phyloP scores from a whole-genome alignment of 2,888 invertebrate species.

The Eucera pruinosa region DNA sequence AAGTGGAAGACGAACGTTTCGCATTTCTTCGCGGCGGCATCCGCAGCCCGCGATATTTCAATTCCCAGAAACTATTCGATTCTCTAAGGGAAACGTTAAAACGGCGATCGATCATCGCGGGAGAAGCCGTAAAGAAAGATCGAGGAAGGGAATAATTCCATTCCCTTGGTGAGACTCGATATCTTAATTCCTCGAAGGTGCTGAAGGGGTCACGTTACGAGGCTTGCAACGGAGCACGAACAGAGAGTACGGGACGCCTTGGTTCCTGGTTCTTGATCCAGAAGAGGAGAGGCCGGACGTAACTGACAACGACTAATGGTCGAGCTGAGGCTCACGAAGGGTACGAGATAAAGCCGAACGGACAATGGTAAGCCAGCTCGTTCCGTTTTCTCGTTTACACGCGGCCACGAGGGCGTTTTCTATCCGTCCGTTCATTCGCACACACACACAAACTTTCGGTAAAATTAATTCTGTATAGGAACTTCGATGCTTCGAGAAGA shows the following conservation, averaged over 20 bases:
- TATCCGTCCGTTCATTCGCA: conserved; percentile 14
- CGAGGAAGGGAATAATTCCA: conserved; percentile 75
- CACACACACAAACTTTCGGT: no score
- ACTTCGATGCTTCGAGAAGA: no score
- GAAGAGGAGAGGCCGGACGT: conserved; percentile 75
- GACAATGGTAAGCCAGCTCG: conserved; percentile 71
- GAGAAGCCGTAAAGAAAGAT: conserved; percentile 61
- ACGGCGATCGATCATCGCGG: conserved; percentile 47
- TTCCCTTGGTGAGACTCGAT: conserved; percentile 73
- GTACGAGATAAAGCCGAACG: conserved; percentile 76
- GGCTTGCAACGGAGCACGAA: conserved; percentile 48
- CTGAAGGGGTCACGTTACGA: conserved; percentile 76
- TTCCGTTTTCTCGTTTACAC: conserved; percentile 79
- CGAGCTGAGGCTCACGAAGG: conserved; percentile 70
- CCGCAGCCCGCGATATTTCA: neutral
- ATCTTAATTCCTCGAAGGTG: conserved; percentile 79
- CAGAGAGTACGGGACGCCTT: conserved; percentile 73
- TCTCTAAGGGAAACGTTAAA: conserved; percentile 43
- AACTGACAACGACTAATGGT: conserved; percentile 82
- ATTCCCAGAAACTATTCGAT: conserved; percentile 48
- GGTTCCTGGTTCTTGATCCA: conserved; percentile 74
- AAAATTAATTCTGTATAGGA: no score
- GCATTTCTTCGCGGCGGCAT: neutral
- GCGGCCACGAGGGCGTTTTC: conserved; percentile 67
- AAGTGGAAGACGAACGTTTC: neutral